Conservation (phyloP, 2,888 invertebrate species). For the Dysmachus trigonus region DNA sequence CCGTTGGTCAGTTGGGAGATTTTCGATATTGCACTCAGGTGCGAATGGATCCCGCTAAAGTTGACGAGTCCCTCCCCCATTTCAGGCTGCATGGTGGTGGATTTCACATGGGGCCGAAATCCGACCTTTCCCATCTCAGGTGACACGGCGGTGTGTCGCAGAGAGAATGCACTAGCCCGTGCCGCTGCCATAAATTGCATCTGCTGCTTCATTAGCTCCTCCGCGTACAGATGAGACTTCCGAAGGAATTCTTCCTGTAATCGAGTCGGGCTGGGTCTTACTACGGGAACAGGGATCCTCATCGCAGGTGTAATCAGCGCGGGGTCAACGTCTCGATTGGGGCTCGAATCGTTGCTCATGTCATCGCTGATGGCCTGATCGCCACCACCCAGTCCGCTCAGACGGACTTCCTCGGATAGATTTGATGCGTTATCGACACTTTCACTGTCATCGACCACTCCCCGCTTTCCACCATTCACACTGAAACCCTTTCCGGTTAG, state of each 20-base stretch:
- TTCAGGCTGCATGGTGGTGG: constrained; percentile 47
- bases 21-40: constrained; percentile 74
- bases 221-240: constrained; percentile 64
- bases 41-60: constrained; percentile 71
- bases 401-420: constrained; percentile 44
- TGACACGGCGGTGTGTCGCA: constrained; percentile 51
- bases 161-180: constrained; percentile 59
- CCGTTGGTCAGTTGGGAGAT: constrained; percentile 59
- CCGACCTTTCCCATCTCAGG: constrained; percentile 49
- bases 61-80: constrained; percentile 51
- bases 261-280: constrained; percentile 55
- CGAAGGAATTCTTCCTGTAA: constrained; percentile 64
- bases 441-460: constrained; percentile 46
- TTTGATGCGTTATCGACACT: constrained; percentile 48
- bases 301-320: constrained; percentile 53
- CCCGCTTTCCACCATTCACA: constrained; percentile 3
- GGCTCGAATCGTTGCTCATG: constrained; percentile 47
- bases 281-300: constrained; percentile 53
- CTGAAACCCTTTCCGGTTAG: constrained; percentile 14
- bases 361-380: constrained; percentile 45
- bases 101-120: constrained; percentile 50
- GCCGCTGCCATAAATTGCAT: constrained; percentile 65
- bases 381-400: not conserved
- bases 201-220: constrained; percentile 64
- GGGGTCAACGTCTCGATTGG: constrained; percentile 50